Percentiles rank a stretch among this genome's conserved stretches.
Evolutionary conservation across 2,797 vertebrate genomes (phyloP).

Genomic region (Gastrophryne carolinensis): DNA sequence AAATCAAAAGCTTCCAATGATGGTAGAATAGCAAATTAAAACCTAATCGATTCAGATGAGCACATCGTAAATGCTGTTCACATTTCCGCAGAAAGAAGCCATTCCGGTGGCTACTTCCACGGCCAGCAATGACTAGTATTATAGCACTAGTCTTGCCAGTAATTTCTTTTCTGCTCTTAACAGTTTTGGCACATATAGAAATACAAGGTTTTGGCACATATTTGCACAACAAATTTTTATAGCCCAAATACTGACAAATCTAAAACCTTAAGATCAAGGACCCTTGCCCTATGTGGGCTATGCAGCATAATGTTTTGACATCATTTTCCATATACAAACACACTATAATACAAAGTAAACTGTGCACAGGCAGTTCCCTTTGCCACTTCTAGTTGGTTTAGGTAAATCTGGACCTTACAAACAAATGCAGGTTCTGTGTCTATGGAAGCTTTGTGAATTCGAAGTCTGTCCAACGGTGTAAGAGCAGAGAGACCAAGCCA

Average conservation of each 20-base stretch:
- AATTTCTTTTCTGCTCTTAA: too few relatives aligned
- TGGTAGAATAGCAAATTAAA: too few relatives aligned
- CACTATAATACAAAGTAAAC: neutral
- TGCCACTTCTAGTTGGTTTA: neutral
- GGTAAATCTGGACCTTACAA: too few relatives aligned
- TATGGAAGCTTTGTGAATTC: constrained; percentile 4
- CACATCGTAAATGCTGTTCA: too few relatives aligned
- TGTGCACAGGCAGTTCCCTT: neutral
- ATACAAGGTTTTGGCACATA: neutral
- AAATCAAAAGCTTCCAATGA: too few relatives aligned
- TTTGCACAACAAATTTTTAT: neutral
- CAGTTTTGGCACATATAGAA: neutral
- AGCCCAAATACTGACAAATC: neutral
- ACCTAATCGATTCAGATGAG: too few relatives aligned
- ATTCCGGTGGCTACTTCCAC: too few relatives aligned
- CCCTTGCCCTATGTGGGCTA: neutral
- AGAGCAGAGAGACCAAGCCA: neutral
- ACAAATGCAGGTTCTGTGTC: neutral
- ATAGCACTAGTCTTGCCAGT: too few relatives aligned
- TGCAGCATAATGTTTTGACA: neutral
- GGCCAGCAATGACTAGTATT: neutral
- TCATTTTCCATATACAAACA: neutral
- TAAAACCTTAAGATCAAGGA: neutral
- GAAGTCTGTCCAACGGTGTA: constrained; percentile 3
- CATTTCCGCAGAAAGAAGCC: too few relatives aligned